Evolutionary conservation across 1,140 invertebrate species (phyloP).

Genomic region (Eupristina koningsbergeri): DNA sequence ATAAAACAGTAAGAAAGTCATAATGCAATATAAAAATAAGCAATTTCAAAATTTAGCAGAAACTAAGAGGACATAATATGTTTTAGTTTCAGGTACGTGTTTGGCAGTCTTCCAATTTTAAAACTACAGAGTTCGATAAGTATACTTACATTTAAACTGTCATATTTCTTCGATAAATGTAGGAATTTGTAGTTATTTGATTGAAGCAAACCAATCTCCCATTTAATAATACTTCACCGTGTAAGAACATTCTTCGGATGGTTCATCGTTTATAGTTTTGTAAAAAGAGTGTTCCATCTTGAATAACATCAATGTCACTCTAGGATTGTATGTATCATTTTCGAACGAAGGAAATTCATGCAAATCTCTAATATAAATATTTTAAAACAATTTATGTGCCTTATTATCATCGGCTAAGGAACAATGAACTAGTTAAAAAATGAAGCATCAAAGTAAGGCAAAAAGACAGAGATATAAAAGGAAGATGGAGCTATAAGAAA

Average conservation of each 20-base stretch:
- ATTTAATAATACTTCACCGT: not conserved
- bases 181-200: not conserved
- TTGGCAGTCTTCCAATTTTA: not conserved
- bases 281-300: no score
- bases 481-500: constrained; percentile 49
- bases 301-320: not conserved
- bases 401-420: not conserved
- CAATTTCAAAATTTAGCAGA: not conserved
- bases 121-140: constrained; percentile 5
- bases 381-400: not conserved
- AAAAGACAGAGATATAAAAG: not conserved
- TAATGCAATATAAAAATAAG: not conserved
- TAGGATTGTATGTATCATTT: not conserved
- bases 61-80: constrained; percentile 4
- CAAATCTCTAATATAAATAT: not conserved
- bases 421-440: constrained; percentile 5
- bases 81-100: constrained; percentile 38
- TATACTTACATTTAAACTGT: constrained; percentile 3
- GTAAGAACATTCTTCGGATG: not conserved
- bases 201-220: not conserved
- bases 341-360: not conserved
- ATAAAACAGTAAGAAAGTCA: not conserved
- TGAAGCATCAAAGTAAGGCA: not conserved
- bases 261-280: not conserved
- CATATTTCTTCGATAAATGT: not conserved